These are phyloP conservation scores for Zaprionus ghesquierei DNA, from an alignment of 1,140 invertebrate genomes.

Conservation along the genomic window DNA sequence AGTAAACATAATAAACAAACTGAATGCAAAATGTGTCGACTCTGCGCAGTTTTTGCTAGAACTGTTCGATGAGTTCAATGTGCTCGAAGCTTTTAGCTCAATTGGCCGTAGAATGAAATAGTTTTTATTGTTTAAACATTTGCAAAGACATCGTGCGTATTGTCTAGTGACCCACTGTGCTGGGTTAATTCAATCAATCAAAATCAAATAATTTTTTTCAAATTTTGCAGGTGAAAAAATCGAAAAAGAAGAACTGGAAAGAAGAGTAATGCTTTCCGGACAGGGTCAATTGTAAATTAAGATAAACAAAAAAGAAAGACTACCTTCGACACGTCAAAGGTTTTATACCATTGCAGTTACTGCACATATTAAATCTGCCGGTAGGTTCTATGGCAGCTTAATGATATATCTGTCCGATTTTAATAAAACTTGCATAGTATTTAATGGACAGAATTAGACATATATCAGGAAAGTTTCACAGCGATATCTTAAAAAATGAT, in stretches of 20 bases:
- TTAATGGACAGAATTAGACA: too few species aligned
- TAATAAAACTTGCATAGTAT: too few species aligned
- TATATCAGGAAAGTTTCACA: too few species aligned
- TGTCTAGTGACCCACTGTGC: conserved; percentile 28
- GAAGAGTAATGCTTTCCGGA: conserved; percentile 4
- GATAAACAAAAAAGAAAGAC: too few species aligned
- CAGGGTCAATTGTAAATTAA: too few species aligned
- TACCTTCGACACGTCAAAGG: too few species aligned
- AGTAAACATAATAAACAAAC: conserved; percentile 26
- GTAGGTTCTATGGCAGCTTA: too few species aligned
- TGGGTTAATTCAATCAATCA: conserved; percentile 66
- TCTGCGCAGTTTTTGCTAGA: neutral
- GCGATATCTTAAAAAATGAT: too few species aligned
- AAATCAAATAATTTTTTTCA: conserved; percentile 27
- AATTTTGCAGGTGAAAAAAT: conserved; percentile 3
- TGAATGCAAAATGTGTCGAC: conserved; percentile 7
- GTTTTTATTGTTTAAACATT: neutral
- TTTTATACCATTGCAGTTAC: too few species aligned
- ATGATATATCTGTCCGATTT: too few species aligned
- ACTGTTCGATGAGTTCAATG: conserved; percentile 13
- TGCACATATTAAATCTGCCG: too few species aligned
- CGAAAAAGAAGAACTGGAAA: neutral
- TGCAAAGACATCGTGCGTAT: neutral
- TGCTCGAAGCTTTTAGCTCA: conserved; percentile 2
- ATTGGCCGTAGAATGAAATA: neutral